A percentile compares a stretch with the other conserved stretches of the same genome.
Conservation (phyloP, 2,888 invertebrate species). For the Erebia palarica region DNA sequence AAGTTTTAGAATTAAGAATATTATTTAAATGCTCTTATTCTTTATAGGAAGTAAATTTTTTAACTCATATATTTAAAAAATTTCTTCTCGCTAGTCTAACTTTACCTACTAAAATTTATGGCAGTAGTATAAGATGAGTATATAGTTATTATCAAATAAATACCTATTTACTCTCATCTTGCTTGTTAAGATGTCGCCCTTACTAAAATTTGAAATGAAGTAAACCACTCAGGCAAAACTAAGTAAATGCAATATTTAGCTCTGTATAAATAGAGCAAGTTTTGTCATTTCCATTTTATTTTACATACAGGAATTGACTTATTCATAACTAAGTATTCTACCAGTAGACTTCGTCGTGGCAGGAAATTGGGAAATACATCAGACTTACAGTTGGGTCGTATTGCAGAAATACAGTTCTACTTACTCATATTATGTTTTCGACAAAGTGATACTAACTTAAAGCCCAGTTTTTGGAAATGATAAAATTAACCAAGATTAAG, state of each 20-base stretch:
- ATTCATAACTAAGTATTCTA: neutral
- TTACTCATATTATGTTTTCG: too few relatives aligned
- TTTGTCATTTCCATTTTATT: conserved; percentile 4
- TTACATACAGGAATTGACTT: neutral
- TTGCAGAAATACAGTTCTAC: neutral
- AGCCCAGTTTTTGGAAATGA: too few relatives aligned
- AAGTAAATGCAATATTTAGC: too few relatives aligned
- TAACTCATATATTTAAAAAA: too few relatives aligned
- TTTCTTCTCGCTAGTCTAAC: too few relatives aligned
- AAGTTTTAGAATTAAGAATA: neutral
- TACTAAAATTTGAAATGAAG: neutral
- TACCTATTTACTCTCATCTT: too few relatives aligned
- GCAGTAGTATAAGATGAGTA: neutral
- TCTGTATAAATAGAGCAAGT: neutral
- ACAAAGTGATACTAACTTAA: too few relatives aligned
- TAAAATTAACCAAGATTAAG: too few relatives aligned
- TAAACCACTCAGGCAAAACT: neutral
- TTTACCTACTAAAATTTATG: neutral
- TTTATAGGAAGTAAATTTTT: neutral
- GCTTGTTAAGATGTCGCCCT: neutral
- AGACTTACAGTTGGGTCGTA: neutral
- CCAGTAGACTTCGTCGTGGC: neutral
- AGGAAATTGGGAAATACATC: conserved; percentile 15
- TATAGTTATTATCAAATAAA: too few relatives aligned
- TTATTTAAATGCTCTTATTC: neutral